These are phyloP conservation scores for Platichthys stellatus DNA, from an alignment of 2,113 vertebrate species.

Conservation along the genomic window DNA sequence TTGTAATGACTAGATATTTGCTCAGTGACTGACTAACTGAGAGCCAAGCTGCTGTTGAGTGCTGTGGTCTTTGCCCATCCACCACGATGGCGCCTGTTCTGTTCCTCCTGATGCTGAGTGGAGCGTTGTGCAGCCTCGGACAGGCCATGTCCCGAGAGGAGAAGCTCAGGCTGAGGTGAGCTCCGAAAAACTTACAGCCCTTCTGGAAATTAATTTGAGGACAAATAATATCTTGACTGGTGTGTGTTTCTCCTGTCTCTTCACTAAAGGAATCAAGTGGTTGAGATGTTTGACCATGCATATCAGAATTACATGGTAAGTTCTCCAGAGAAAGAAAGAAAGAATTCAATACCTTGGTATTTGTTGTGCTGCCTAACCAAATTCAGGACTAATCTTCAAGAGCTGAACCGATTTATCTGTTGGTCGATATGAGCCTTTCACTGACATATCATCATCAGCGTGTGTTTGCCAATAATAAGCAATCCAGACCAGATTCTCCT, in stretches of 20 bases:
- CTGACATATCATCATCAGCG: too few species aligned
- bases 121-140: constrained; percentile 58
- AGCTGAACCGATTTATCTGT: too few species aligned
- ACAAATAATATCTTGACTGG: not conserved
- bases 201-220: not conserved
- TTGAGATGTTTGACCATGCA: constrained; percentile 99
- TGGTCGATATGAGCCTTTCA: too few species aligned
- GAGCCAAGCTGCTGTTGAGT: constrained; percentile 38
- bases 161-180: constrained; percentile 79
- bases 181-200: not conserved
- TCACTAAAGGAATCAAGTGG: constrained; percentile 90
- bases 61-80: constrained; percentile 26
- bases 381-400: too few species aligned
- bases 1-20: constrained; percentile 35
- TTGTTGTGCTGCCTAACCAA: not conserved
- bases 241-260: not conserved
- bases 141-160: constrained; percentile 81
- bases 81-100: constrained; percentile 64
- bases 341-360: not conserved
- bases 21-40: constrained; percentile 24
- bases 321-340: constrained; percentile 8
- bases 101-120: constrained; percentile 66
- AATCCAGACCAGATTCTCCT: too few species aligned
- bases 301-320: constrained; percentile 99
- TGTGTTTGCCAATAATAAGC: too few species aligned